phyloP scores from a whole-genome alignment of 2,797 vertebrate species.

The Fistularia tabacaria region DNA sequence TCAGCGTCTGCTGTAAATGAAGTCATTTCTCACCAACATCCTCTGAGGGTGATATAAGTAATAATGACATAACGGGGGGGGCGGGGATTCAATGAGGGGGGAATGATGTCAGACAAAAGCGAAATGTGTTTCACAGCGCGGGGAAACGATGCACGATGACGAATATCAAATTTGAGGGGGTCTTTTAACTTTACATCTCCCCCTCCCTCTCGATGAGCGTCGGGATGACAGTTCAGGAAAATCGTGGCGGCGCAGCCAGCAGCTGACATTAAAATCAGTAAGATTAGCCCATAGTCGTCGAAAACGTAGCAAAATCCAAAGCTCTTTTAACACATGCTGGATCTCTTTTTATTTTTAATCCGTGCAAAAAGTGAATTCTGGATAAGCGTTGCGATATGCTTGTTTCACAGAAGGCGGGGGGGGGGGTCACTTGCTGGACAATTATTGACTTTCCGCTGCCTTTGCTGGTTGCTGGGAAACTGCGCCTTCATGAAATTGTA shows the following conservation, averaged over 20 bases:
- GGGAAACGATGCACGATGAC: constrained; percentile 6
- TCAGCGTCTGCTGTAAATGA: constrained; percentile 30
- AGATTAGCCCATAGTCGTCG: too few relatives aligned
- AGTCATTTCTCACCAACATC: constrained; percentile 39
- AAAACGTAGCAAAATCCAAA: too few relatives aligned
- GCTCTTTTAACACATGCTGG: too few relatives aligned
- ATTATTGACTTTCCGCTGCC: not conserved
- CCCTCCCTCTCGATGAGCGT: too few relatives aligned
- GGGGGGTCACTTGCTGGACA: not conserved
- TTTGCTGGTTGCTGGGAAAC: constrained; percentile 6
- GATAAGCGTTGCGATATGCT: too few relatives aligned
- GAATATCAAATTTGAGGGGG: constrained; percentile 4
- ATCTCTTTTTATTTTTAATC: too few relatives aligned
- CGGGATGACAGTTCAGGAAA: too few relatives aligned
- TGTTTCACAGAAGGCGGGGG: not conserved
- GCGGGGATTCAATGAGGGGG: constrained; percentile 9
- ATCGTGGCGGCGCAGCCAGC: too few relatives aligned
- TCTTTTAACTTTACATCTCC: too few relatives aligned
- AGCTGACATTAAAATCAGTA: too few relatives aligned
- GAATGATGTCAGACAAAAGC: constrained; percentile 27
- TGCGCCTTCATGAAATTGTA: not conserved
- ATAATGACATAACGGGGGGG: constrained; percentile 11
- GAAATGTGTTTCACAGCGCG: constrained; percentile 18
- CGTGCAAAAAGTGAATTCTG: too few relatives aligned
- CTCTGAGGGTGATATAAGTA: constrained; percentile 26